Percentiles rank a stretch among this genome's conserved stretches.
Evolutionary conservation across 2,113 vertebrate genomes (phyloP).

Genomic region (Indicator maculatus): DNA sequence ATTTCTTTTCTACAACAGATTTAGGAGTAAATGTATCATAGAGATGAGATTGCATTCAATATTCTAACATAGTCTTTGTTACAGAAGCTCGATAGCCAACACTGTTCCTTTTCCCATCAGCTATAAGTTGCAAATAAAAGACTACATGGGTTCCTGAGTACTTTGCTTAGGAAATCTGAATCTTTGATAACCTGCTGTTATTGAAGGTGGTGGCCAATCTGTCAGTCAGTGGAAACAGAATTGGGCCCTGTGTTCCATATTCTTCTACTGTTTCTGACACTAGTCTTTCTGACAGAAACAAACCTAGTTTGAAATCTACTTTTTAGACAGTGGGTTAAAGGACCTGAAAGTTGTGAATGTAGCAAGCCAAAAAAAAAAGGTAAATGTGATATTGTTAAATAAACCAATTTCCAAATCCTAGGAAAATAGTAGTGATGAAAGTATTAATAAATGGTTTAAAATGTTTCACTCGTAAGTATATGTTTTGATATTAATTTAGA

Average conservation of each 20-base stretch:
- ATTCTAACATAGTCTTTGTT: slow-evolving; percentile 7
- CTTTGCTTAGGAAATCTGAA: not conserved
- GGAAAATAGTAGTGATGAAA: slow-evolving; percentile 68
- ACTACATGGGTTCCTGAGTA: not conserved
- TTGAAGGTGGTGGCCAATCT: not conserved
- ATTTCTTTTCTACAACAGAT: not conserved
- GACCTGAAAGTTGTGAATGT: slow-evolving; percentile 3
- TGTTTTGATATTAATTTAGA: slow-evolving; percentile 86
- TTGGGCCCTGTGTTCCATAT: not conserved
- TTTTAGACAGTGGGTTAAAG: slow-evolving; percentile 7
- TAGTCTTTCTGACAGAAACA: slow-evolving; percentile 38
- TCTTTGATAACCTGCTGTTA: not conserved
- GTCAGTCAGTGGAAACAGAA: not conserved
- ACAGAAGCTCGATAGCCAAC: not conserved
- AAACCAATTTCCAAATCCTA: slow-evolving; percentile 66
- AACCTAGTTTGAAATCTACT: slow-evolving; percentile 30
- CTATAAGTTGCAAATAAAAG: not conserved
- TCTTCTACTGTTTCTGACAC: not conserved
- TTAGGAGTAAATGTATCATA: not conserved
- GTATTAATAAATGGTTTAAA: slow-evolving; percentile 79
- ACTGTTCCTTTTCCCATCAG: not conserved
- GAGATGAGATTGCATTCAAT: not conserved
- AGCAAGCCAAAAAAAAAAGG: slow-evolving; percentile 20
- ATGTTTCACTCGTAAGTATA: slow-evolving; percentile 81
- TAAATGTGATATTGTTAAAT: slow-evolving; percentile 63